Evolutionary conservation across 2,113 vertebrate species (phyloP).

Genomic region (Echinops telfairi): DNA sequence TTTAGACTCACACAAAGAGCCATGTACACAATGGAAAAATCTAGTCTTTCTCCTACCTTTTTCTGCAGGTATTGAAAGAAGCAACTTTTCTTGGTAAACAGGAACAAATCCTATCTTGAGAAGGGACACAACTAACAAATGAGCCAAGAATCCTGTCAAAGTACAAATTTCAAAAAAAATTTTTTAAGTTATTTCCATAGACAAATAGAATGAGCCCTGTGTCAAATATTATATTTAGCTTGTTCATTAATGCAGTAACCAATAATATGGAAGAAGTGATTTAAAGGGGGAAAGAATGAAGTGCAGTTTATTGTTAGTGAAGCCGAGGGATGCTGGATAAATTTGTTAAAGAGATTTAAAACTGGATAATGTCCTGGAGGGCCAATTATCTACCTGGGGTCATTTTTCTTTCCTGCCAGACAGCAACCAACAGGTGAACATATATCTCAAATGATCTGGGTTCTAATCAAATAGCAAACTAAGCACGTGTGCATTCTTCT

Average conservation of each 20-base stretch:
- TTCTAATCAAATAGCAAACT: background rate
- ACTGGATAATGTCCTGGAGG: background rate
- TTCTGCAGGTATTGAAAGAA: background rate
- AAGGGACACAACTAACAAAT: background rate
- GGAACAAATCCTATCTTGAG: background rate
- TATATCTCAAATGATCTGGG: background rate
- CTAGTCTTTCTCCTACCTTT: background rate
- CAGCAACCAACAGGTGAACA: background rate
- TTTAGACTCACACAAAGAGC: background rate
- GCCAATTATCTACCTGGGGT: background rate
- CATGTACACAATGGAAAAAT: background rate
- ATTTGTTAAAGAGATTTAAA: conserved; percentile 6
- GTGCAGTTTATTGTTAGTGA: background rate
- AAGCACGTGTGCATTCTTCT: background rate
- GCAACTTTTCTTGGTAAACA: background rate
- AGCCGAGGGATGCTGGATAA: background rate
- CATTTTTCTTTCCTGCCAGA: background rate
- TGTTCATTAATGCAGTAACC: background rate
- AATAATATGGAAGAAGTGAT: background rate
- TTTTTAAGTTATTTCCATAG: background rate
- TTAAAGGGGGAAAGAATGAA: background rate
- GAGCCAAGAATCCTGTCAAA: background rate
- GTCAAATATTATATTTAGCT: background rate
- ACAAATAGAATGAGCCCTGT: background rate
- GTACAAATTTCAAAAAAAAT: background rate